Percentiles rank a stretch among this genome's conserved stretches.
These are phyloP conservation scores for Tetragnatha versicolor DNA, from an alignment of 1,140 invertebrate genomes.

Conservation along the genomic window DNA sequence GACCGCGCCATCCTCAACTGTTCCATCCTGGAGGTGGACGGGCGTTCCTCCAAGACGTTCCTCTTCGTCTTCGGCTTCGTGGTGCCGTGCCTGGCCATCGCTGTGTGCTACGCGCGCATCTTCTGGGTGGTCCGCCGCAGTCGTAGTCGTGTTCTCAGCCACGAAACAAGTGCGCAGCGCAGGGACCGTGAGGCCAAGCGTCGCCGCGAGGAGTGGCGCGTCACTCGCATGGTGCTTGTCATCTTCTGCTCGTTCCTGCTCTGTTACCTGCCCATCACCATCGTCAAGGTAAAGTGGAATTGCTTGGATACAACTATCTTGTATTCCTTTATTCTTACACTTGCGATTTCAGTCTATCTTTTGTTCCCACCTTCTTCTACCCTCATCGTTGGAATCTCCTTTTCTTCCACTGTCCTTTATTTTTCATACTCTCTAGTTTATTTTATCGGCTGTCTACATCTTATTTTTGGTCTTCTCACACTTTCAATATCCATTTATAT, in stretches of 20 bases:
- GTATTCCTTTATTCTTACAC: background rate
- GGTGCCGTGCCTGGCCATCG: constrained; percentile 81
- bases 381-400: no score
- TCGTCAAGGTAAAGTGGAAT: constrained; percentile 75
- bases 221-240: constrained; percentile 83
- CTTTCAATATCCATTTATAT: no score
- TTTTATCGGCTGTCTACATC: no score
- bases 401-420: no score
- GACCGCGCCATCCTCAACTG: constrained; percentile 65
- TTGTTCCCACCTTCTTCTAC: background rate
- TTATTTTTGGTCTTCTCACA: no score
- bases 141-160: constrained; percentile 25
- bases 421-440: no score
- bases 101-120: constrained; percentile 83
- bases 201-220: constrained; percentile 64
- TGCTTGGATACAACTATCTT: background rate
- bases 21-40: constrained; percentile 70
- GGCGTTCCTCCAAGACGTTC: constrained; percentile 82
- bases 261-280: constrained; percentile 84
- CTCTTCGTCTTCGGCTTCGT: constrained; percentile 83
- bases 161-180: constrained; percentile 19
- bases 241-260: constrained; percentile 85
- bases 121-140: constrained; percentile 78
- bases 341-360: background rate
- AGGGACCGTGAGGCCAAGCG: constrained; percentile 37